Evolutionary conservation across 2,888 invertebrate genomes (phyloP).

Genomic region (Ferdinandea cuprea): DNA sequence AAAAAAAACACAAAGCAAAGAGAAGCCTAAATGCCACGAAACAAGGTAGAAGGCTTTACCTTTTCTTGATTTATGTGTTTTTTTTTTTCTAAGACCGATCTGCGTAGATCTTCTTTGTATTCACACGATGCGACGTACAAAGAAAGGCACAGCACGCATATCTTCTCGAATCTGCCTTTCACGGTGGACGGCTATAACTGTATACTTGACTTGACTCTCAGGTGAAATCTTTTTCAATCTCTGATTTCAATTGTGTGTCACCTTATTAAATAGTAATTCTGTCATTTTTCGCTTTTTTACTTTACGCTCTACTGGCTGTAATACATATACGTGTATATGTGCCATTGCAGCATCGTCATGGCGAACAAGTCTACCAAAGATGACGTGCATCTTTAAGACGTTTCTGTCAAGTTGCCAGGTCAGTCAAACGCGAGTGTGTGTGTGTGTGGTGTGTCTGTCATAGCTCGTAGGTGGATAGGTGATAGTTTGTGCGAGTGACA

Average conservation of each 20-base stretch:
- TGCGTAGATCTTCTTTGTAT: slow-evolving; percentile 17
- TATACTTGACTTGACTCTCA: slow-evolving; percentile 4
- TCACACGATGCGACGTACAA: slow-evolving; percentile 23
- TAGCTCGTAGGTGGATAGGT: slow-evolving; percentile 49
- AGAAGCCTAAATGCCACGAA: slow-evolving; percentile 31
- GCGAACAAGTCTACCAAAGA: slow-evolving; percentile 32
- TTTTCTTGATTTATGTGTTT: too few species aligned
- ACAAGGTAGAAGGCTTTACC: too few species aligned
- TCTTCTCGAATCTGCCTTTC: slow-evolving; percentile 51
- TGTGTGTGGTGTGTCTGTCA: background rate
- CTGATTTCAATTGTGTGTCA: slow-evolving; percentile 70
- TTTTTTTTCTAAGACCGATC: slow-evolving; percentile 4
- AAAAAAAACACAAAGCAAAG: background rate
- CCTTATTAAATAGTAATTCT: slow-evolving; percentile 59
- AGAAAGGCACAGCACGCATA: slow-evolving; percentile 19
- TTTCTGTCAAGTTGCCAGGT: slow-evolving; percentile 52
- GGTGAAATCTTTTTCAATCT: slow-evolving; percentile 71
- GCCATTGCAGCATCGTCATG: slow-evolving; percentile 53
- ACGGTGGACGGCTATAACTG: slow-evolving; percentile 55
- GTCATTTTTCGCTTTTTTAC: slow-evolving; percentile 52
- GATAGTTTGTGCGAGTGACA: slow-evolving; percentile 60
- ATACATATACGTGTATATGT: too few species aligned
- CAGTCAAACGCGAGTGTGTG: slow-evolving; percentile 4
- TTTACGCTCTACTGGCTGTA: slow-evolving; percentile 56
- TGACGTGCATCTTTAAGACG: slow-evolving; percentile 66